phyloP scores from a whole-genome alignment of 92 coral and sea anemone species.

The Muricea muricata region DNA sequence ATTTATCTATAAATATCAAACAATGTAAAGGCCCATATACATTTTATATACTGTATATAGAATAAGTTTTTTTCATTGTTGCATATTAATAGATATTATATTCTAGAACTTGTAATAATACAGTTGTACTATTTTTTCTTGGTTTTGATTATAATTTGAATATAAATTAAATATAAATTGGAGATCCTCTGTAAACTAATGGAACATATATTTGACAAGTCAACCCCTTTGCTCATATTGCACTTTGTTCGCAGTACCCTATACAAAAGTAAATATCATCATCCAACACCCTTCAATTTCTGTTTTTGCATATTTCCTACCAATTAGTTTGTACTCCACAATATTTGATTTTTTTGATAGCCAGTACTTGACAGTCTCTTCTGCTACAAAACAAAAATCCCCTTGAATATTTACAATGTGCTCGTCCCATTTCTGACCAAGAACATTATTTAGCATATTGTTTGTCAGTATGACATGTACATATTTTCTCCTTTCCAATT shows the following conservation, averaged over 20 bases:
- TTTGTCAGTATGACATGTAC: conserved; percentile 25
- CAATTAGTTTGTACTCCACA: conserved; percentile 61
- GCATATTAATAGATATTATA: too few species aligned
- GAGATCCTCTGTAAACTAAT: not conserved
- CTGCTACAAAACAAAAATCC: conserved; percentile 54
- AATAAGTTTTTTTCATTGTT: too few species aligned
- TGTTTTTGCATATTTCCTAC: conserved; percentile 46
- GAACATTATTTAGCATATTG: conserved; percentile 38
- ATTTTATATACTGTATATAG: too few species aligned
- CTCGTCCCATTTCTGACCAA: conserved; percentile 65
- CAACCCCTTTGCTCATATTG: conserved; percentile 22
- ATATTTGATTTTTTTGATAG: conserved; percentile 37
- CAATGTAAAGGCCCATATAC: too few species aligned
- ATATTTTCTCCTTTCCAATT: conserved; percentile 33
- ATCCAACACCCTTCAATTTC: conserved; percentile 48
- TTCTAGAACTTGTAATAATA: too few species aligned
- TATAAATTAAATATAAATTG: too few species aligned
- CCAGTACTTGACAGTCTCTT: conserved; percentile 59
- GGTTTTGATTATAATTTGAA: too few species aligned
- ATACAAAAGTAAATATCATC: conserved; percentile 55
- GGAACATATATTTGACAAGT: not conserved
- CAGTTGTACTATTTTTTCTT: too few species aligned
- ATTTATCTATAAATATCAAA: too few species aligned
- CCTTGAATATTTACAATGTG: conserved; percentile 58
- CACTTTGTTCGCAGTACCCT: conserved; percentile 57